Evolutionary conservation across 2,797 vertebrate genomes (phyloP).

Genomic region (Lophius americanus): DNA sequence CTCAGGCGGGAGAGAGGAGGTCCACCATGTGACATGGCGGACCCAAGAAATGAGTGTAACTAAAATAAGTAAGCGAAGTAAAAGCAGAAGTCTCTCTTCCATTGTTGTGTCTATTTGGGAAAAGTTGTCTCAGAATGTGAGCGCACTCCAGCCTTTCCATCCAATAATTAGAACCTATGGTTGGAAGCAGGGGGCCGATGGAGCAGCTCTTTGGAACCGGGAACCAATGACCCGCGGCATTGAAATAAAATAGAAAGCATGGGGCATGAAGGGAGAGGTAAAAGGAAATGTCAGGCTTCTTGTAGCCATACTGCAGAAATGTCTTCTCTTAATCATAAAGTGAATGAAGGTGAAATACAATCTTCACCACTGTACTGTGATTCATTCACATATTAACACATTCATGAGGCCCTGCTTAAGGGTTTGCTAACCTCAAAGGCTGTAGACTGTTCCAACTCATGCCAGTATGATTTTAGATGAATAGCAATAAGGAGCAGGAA

Average conservation of each 20-base stretch:
- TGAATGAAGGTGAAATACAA: slow-evolving; percentile 25
- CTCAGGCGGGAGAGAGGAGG: too few relatives aligned
- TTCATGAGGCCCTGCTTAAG: slow-evolving; percentile 1
- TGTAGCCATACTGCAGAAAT: slow-evolving; percentile 5
- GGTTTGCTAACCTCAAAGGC: slow-evolving; percentile 6
- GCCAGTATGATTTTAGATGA: neutral
- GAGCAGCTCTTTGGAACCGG: slow-evolving; percentile 33
- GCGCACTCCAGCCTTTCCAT: slow-evolving; percentile 50
- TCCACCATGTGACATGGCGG: too few relatives aligned
- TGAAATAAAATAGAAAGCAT: slow-evolving; percentile 57
- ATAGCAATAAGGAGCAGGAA: neutral
- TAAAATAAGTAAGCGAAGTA: neutral
- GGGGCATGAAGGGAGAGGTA: slow-evolving; percentile 26
- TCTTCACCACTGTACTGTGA: neutral
- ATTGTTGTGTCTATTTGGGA: neutral
- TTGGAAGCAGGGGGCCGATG: slow-evolving; percentile 42
- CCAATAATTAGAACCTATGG: slow-evolving; percentile 42
- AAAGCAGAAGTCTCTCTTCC: neutral
- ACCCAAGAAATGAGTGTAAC: too few relatives aligned
- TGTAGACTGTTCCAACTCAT: neutral
- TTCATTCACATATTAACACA: slow-evolving; percentile 13
- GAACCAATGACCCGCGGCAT: slow-evolving; percentile 59
- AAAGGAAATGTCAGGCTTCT: slow-evolving; percentile 45
- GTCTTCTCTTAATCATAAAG: slow-evolving; percentile 33
- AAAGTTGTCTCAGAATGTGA: slow-evolving; percentile 25